Percentiles rank a stretch among this genome's conserved stretches.
Evolutionary conservation across 64 coral and sea anemone genomes (phyloP).

Genomic region (Catalaphyllia jardinei): DNA sequence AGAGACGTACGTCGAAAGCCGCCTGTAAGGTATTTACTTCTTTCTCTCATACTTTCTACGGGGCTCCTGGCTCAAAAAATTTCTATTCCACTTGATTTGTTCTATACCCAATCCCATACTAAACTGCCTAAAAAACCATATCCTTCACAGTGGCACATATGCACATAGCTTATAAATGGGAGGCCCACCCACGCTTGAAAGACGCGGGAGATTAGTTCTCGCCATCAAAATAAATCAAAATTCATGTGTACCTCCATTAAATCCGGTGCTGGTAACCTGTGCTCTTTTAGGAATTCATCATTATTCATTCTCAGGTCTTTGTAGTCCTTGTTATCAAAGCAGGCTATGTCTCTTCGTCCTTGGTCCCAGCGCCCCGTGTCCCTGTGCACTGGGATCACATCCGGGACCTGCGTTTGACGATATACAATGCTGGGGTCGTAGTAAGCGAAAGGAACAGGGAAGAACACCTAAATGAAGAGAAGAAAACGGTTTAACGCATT

Average conservation of each 20-base stretch:
- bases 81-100: too few species aligned
- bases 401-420: slow-evolving; percentile 70
- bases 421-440: slow-evolving; percentile 88
- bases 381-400: slow-evolving; percentile 68
- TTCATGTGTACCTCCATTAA: slow-evolving; percentile 55
- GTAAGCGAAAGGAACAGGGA: slow-evolving; percentile 90
- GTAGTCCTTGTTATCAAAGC: slow-evolving; percentile 98
- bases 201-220: too few species aligned
- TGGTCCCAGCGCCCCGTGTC: slow-evolving; percentile 90
- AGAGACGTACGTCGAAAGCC: too few species aligned
- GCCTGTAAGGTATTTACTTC: too few species aligned
- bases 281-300: slow-evolving; percentile 80
- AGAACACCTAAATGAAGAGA: slow-evolving; percentile 75
- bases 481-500: neutral
- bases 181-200: too few species aligned
- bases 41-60: too few species aligned
- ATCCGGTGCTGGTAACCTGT: slow-evolving; percentile 22
- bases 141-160: too few species aligned
- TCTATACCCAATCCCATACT: too few species aligned
- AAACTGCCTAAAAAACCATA: too few species aligned
- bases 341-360: slow-evolving; percentile 62
- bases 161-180: too few species aligned
- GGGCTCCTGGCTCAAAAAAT: too few species aligned
- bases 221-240: neutral
- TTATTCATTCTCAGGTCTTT: slow-evolving; percentile 82